Conservation (phyloP, 2,888 invertebrate species). For the Rutpela maculata region DNA sequence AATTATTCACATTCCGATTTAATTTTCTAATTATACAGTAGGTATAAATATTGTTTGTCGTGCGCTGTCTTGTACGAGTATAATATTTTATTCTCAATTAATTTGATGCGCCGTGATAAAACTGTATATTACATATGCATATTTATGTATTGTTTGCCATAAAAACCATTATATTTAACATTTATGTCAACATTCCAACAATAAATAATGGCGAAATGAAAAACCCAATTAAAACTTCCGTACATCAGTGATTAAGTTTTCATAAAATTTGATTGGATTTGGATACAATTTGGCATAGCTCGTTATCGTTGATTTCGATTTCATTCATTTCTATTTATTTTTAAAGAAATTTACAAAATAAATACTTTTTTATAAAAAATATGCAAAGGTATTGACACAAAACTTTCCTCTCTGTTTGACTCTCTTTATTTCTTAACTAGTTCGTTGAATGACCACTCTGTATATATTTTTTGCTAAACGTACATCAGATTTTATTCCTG, state of each 20-base stretch:
- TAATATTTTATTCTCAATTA: background rate
- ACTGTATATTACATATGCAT: background rate
- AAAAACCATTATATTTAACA: background rate
- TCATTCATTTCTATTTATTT: too few relatives aligned
- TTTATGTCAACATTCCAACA: background rate
- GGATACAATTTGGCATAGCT: background rate
- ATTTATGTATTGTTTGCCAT: background rate
- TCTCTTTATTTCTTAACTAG: too few relatives aligned
- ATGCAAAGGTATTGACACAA: too few relatives aligned
- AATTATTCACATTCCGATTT: background rate
- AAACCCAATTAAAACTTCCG: background rate
- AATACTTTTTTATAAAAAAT: too few relatives aligned
- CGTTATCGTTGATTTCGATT: too few relatives aligned
- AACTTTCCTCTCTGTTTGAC: too few relatives aligned
- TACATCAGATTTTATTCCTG: too few relatives aligned
- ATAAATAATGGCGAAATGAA: background rate
- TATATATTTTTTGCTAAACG: too few relatives aligned
- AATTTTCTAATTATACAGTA: background rate
- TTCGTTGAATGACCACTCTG: too few relatives aligned
- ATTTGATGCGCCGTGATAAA: conserved; percentile 2
- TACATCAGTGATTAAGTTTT: background rate
- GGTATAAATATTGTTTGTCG: background rate
- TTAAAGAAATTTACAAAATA: too few relatives aligned
- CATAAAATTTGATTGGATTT: background rate
- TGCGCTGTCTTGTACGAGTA: background rate